phyloP scores from a whole-genome alignment of 2,888 invertebrate species.

The Hypomecis atomaria region DNA sequence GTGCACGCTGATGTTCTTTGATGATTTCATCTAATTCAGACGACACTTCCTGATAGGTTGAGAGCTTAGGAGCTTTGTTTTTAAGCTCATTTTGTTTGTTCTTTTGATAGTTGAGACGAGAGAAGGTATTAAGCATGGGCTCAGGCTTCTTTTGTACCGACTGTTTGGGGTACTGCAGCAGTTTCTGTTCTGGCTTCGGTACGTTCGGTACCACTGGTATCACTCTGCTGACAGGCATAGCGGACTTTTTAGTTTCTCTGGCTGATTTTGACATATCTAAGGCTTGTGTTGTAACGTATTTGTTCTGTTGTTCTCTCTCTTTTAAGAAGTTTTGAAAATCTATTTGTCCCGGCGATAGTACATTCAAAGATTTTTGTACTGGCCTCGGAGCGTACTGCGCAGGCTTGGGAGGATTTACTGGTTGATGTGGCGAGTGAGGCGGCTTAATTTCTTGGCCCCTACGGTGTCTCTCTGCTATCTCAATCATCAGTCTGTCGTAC shows the following conservation, averaged over 20 bases:
- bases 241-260: slow-evolving; percentile 3
- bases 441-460: slow-evolving; percentile 9
- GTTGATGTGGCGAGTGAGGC: slow-evolving; percentile 1
- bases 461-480: slow-evolving; percentile 23
- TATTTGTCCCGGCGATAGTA: slow-evolving; percentile 40
- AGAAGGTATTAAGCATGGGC: slow-evolving; percentile 70
- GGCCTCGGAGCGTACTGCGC: slow-evolving; percentile 7
- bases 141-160: slow-evolving; percentile 61
- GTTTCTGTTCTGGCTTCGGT: slow-evolving; percentile 46
- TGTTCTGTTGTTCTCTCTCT: slow-evolving; percentile 47
- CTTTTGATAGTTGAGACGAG: slow-evolving; percentile 75
- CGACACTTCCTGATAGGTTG: slow-evolving; percentile 33
- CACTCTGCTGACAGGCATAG: slow-evolving; percentile 44
- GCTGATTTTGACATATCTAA: slow-evolving; percentile 21
- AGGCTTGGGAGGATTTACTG: background rate
- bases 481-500: slow-evolving; percentile 28
- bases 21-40: slow-evolving; percentile 42
- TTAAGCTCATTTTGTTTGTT: slow-evolving; percentile 65
- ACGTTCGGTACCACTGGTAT: slow-evolving; percentile 44
- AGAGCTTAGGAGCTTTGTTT: slow-evolving; percentile 40
- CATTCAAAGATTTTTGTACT: slow-evolving; percentile 16
- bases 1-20: slow-evolving; percentile 24
- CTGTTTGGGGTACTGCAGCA: slow-evolving; percentile 64
- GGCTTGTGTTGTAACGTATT: background rate
- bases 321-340: slow-evolving; percentile 62